A percentile compares a stretch with the other conserved stretches of the same genome.
Evolutionary conservation across 2,888 invertebrate species (phyloP).

Genomic region (Drosophila percnosoma): DNA sequence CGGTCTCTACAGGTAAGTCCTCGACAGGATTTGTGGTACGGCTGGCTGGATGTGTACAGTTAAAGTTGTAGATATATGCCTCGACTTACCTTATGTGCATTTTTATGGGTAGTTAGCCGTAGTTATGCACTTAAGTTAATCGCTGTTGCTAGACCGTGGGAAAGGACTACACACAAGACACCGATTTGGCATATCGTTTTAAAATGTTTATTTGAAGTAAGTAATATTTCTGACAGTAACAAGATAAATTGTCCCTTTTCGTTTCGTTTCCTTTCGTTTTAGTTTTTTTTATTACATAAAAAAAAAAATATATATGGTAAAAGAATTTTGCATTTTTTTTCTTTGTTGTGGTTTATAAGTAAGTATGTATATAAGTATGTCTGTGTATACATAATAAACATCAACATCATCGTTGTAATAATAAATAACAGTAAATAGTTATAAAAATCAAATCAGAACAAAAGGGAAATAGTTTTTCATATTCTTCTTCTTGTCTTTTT

Average conservation of each 20-base stretch:
- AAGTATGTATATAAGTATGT: constrained; percentile 33
- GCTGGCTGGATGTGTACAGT: background rate
- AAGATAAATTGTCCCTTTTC: constrained; percentile 69
- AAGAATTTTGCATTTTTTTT: constrained; percentile 47
- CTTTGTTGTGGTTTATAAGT: constrained; percentile 30
- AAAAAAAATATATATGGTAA: constrained; percentile 46
- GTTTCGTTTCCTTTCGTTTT: constrained; percentile 7
- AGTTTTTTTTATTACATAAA: constrained; percentile 28
- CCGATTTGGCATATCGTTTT: constrained; percentile 51
- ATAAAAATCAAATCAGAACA: constrained; percentile 41
- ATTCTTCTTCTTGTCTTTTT: constrained; percentile 11
- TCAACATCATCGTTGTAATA: constrained; percentile 39
- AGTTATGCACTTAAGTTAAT: constrained; percentile 17
- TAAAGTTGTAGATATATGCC: background rate
- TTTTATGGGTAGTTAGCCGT: constrained; percentile 6
- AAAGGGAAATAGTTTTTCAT: constrained; percentile 35
- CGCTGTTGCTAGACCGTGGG: constrained; percentile 2
- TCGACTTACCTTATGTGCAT: constrained; percentile 29
- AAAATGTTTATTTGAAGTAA: constrained; percentile 80
- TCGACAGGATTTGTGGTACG: background rate
- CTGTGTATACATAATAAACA: constrained; percentile 53
- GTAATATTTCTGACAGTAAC: constrained; percentile 80
- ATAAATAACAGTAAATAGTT: constrained; percentile 61
- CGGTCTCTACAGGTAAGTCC: constrained; percentile 5
- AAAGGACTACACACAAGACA: constrained; percentile 16